These are phyloP conservation scores for Galerucella calmariensis DNA, from an alignment of 2,888 invertebrate species.

Conservation along the genomic window DNA sequence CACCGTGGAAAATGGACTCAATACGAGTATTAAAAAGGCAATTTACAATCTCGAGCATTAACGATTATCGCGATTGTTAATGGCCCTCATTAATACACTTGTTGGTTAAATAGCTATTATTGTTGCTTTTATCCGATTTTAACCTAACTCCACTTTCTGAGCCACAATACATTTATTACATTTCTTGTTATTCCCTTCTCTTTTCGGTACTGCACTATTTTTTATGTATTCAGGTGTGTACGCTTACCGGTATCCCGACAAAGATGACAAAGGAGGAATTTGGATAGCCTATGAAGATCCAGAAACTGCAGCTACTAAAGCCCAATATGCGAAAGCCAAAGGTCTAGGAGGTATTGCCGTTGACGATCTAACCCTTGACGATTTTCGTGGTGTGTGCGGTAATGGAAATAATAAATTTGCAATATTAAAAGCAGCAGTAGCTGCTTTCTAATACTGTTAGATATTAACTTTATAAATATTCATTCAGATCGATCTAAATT, in stretches of 20 bases:
- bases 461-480: background rate
- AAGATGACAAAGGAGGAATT: slow-evolving; percentile 73
- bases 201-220: background rate
- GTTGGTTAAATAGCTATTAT: too few relatives aligned
- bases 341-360: slow-evolving; percentile 82
- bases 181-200: background rate
- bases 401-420: slow-evolving; percentile 81
- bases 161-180: too few relatives aligned
- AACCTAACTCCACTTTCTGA: too few relatives aligned
- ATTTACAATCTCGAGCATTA: too few relatives aligned
- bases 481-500: background rate
- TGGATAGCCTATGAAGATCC: slow-evolving; percentile 87
- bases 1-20: too few relatives aligned
- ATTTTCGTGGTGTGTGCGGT: slow-evolving; percentile 81
- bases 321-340: slow-evolving; percentile 75
- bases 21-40: too few relatives aligned
- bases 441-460: slow-evolving; percentile 46
- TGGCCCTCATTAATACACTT: too few relatives aligned
- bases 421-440: slow-evolving; percentile 73
- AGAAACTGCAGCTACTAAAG: slow-evolving; percentile 81
- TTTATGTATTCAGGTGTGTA: slow-evolving; percentile 71
- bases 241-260: slow-evolving; percentile 77
- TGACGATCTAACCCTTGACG: slow-evolving; percentile 79
- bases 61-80: too few relatives aligned
- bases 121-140: too few relatives aligned